Conservation (phyloP, 2,888 invertebrate species). For the Chrysolina americana region DNA sequence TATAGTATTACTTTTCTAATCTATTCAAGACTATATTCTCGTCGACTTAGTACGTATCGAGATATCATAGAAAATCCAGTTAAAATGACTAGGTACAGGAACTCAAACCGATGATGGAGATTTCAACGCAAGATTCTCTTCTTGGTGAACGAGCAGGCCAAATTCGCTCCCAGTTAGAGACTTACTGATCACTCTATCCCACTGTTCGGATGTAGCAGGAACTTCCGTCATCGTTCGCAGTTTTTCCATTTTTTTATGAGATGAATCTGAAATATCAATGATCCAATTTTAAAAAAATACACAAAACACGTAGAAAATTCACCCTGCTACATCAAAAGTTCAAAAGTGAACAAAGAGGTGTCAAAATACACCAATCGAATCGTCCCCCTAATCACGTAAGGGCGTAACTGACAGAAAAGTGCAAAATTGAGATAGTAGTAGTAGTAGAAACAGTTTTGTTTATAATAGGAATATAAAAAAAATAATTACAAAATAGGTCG, state of each 20-base stretch:
- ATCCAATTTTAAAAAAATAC: background rate
- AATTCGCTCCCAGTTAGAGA: slow-evolving; percentile 77
- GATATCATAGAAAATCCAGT: background rate
- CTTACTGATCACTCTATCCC: slow-evolving; percentile 66
- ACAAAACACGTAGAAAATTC: too few species aligned
- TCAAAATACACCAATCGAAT: too few species aligned
- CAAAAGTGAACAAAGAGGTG: too few species aligned
- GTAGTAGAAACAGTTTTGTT: too few species aligned
- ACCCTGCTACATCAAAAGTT: too few species aligned
- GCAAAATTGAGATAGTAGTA: too few species aligned
- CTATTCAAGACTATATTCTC: background rate
- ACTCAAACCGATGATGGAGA: slow-evolving; percentile 52
- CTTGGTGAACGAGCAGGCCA: slow-evolving; percentile 74
- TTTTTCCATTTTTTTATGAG: slow-evolving; percentile 51
- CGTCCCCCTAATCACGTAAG: too few species aligned
- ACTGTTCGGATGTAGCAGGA: slow-evolving; percentile 66
- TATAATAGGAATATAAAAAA: too few species aligned
- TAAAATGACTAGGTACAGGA: slow-evolving; percentile 39
- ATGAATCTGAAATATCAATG: slow-evolving; percentile 33
- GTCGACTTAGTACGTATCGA: background rate
- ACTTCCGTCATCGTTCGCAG: slow-evolving; percentile 60
- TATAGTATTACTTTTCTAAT: background rate
- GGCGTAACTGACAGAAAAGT: too few species aligned
- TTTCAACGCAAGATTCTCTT: slow-evolving; percentile 30
- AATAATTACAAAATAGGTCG: too few species aligned